Conservation (phyloP, 1,140 invertebrate genomes). For the Meteorus sp. region DNA sequence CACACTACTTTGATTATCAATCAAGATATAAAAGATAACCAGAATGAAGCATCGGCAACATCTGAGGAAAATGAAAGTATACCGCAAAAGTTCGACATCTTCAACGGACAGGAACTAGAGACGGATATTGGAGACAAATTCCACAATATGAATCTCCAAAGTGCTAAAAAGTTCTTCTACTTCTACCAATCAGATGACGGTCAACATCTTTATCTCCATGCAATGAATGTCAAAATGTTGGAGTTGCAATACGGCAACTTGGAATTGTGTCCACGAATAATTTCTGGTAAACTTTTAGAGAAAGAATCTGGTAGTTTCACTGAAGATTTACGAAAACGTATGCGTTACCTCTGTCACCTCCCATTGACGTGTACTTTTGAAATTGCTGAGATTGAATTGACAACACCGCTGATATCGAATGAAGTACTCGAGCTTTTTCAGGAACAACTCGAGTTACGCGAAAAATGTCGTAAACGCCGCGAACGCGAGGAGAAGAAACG, state of each 20-base stretch:
- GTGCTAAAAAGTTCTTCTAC: slow-evolving; percentile 68
- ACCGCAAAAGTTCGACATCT: too few relatives aligned
- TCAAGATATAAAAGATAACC: too few relatives aligned
- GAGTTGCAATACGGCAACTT: slow-evolving; percentile 82
- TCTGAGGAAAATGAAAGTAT: not conserved
- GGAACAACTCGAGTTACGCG: slow-evolving; percentile 70
- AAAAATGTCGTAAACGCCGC: slow-evolving; percentile 64
- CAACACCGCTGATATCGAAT: slow-evolving; percentile 70
- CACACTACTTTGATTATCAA: slow-evolving; percentile 31
- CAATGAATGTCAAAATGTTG: slow-evolving; percentile 88
- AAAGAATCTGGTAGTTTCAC: slow-evolving; percentile 83
- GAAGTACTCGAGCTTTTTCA: slow-evolving; percentile 68
- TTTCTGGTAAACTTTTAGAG: slow-evolving; percentile 78
- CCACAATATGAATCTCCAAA: too few relatives aligned
- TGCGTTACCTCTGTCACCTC: slow-evolving; percentile 85
- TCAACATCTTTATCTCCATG: slow-evolving; percentile 90
- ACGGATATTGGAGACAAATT: too few relatives aligned
- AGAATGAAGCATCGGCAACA: too few relatives aligned
- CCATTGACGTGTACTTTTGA: slow-evolving; percentile 89
- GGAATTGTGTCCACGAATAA: slow-evolving; percentile 73
- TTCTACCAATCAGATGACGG: slow-evolving; percentile 91
- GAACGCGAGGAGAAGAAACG: slow-evolving; percentile 71
- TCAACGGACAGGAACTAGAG: too few relatives aligned
- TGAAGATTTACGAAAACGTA: slow-evolving; percentile 73
- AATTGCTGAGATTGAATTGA: slow-evolving; percentile 83